These are phyloP conservation scores for Melanogrammus aeglefinus DNA, from an alignment of 2,797 vertebrate species.

Conservation along the genomic window DNA sequence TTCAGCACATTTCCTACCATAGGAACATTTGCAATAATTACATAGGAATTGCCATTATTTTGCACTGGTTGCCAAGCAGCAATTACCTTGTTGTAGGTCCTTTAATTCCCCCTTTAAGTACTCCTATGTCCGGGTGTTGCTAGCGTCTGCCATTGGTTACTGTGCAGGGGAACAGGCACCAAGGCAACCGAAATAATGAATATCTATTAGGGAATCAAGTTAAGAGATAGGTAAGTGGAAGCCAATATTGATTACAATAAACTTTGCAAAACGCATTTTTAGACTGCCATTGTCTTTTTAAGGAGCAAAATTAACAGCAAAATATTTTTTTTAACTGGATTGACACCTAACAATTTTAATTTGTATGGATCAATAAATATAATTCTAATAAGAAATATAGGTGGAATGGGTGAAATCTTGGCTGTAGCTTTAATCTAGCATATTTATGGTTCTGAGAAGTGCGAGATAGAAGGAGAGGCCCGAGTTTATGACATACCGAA, in stretches of 20 bases:
- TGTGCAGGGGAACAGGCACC: background rate
- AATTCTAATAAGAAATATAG: background rate
- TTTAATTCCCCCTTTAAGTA: background rate
- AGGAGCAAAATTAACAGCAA: background rate
- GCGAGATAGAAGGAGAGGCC: background rate
- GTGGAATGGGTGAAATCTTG: background rate
- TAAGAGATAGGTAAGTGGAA: background rate
- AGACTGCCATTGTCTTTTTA: background rate
- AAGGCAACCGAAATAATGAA: background rate
- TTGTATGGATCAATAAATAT: background rate
- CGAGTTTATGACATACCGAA: background rate
- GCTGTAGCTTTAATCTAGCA: background rate
- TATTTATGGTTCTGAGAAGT: background rate
- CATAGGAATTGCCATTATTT: background rate
- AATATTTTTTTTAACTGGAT: background rate
- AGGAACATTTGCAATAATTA: background rate
- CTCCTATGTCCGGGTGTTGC: background rate
- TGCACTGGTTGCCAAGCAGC: background rate
- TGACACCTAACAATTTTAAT: background rate
- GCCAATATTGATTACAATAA: background rate
- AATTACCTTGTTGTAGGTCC: background rate
- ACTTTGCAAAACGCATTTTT: background rate
- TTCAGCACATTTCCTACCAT: background rate
- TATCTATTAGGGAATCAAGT: slow-evolving; percentile 1
- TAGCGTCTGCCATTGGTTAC: background rate